Conservation (phyloP, 2,113 vertebrate genomes). For the Lonchura striata region DNA sequence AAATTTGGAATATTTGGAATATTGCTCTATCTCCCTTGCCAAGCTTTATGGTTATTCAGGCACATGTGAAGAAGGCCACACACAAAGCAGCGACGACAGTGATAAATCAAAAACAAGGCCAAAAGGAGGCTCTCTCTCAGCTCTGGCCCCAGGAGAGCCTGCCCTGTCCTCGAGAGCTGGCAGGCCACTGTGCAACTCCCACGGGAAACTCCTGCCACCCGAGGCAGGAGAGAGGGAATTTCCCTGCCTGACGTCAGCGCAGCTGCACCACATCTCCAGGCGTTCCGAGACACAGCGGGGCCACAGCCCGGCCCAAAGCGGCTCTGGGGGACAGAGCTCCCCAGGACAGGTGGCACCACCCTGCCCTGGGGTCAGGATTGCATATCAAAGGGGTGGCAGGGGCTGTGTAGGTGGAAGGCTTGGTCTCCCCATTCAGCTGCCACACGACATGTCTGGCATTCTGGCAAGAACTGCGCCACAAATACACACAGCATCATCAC, state of each 20-base stretch:
- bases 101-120: neutral
- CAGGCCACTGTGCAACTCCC: neutral
- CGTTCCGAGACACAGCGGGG: neutral
- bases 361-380: neutral
- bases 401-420: constrained; percentile 63
- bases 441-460: constrained; percentile 42
- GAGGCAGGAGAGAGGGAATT: neutral
- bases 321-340: neutral
- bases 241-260: constrained; percentile 1
- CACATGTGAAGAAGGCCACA: neutral
- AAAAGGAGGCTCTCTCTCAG: neutral
- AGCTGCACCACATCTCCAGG: neutral
- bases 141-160: neutral
- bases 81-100: rapidly evolving
- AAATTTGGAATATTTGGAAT: neutral
- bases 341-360: constrained; percentile 28
- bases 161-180: neutral
- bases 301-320: neutral
- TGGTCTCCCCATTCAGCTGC: constrained; percentile 9
- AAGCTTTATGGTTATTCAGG: neutral
- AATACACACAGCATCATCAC: neutral
- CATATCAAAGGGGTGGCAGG: constrained; percentile 28
- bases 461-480: neutral
- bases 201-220: neutral
- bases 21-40: neutral